Evolutionary conservation across 2,888 invertebrate species (phyloP).

Genomic region (Balanococcus diminutus): DNA sequence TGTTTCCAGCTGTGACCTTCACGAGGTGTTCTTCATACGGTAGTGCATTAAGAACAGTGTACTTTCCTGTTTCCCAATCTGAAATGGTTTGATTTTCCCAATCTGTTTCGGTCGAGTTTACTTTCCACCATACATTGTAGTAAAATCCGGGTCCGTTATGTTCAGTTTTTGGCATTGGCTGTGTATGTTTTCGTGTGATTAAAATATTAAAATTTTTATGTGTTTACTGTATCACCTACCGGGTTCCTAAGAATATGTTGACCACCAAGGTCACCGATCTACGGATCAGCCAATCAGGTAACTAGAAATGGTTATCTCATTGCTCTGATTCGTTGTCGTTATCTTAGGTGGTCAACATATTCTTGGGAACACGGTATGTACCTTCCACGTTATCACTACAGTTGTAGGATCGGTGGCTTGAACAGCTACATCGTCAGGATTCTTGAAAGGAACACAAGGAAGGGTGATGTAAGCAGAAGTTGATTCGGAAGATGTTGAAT

Average conservation of each 20-base stretch:
- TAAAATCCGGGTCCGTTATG: not conserved
- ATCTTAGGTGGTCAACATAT: too few species aligned
- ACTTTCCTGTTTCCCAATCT: not conserved
- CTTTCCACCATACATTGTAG: not conserved
- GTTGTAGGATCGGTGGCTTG: not conserved
- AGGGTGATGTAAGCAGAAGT: conserved; percentile 66
- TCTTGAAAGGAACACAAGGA: conserved; percentile 86
- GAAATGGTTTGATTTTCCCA: not conserved
- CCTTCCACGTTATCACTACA: not conserved
- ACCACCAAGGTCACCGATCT: too few species aligned
- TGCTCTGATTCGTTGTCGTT: too few species aligned
- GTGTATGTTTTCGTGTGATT: too few species aligned
- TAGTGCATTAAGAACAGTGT: not conserved
- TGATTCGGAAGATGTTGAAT: not conserved
- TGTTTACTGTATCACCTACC: too few species aligned
- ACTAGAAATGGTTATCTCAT: too few species aligned
- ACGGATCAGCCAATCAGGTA: too few species aligned
- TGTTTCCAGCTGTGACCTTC: conserved; percentile 74
- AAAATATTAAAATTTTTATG: not conserved
- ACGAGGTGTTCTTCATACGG: not conserved
- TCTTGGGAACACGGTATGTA: too few species aligned
- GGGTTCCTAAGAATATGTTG: too few species aligned
- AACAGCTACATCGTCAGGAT: conserved; percentile 85
- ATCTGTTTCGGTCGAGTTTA: not conserved
- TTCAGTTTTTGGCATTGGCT: not conserved